A percentile compares a stretch with the other conserved stretches of the same genome.
These are phyloP conservation scores for Cephus rjabovi DNA, from an alignment of 2,888 invertebrate genomes.

Conservation along the genomic window DNA sequence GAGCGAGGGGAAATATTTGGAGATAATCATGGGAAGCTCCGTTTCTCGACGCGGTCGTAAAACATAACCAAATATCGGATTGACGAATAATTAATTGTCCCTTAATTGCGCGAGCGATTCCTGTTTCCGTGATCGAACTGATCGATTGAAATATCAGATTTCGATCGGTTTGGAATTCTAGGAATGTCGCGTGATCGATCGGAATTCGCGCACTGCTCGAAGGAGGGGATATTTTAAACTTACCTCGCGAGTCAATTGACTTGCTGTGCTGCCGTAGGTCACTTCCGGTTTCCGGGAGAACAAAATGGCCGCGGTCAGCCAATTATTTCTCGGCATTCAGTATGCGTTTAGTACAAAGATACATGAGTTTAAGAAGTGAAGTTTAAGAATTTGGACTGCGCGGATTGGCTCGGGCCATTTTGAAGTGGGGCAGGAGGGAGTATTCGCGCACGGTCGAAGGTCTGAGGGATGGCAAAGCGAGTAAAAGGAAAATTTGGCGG, in stretches of 20 bases:
- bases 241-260: neutral
- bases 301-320: slow-evolving; percentile 22
- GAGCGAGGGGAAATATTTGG: neutral
- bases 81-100: slow-evolving; percentile 32
- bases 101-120: slow-evolving; percentile 4
- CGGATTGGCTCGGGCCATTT: neutral
- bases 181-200: neutral
- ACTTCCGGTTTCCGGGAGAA: neutral
- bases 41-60: slow-evolving; percentile 2
- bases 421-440: neutral
- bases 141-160: neutral
- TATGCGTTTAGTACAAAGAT: slow-evolving; percentile 56
- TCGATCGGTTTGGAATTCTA: neutral
- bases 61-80: slow-evolving; percentile 46
- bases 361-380: slow-evolving; percentile 33
- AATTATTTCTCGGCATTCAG: slow-evolving; percentile 41
- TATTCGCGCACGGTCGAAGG: neutral
- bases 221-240: neutral
- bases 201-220: neutral
- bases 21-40: neutral
- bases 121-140: neutral
- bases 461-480: neutral
- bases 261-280: neutral
- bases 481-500: neutral
- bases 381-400: slow-evolving; percentile 7